Conservation (phyloP, 2,797 vertebrate species). For the Gallinago stenura region DNA sequence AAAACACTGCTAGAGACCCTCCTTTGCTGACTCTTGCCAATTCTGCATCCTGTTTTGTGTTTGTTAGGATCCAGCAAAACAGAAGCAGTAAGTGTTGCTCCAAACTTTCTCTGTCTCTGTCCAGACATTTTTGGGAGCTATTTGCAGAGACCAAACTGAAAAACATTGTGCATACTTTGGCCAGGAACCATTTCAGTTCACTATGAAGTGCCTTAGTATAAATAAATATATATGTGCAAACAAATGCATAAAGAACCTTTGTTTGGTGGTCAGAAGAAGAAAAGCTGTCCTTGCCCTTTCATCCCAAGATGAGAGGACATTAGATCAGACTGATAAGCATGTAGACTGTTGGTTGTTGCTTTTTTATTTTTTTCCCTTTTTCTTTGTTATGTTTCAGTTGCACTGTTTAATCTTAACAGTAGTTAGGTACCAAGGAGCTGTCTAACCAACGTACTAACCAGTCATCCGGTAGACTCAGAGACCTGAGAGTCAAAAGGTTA, state of each 20-base stretch:
- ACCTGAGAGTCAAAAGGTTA: neutral
- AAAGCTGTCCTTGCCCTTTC: constrained; percentile 49
- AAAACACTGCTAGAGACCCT: neutral
- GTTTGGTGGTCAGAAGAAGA: constrained; percentile 42
- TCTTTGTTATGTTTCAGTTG: neutral
- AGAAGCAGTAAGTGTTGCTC: neutral
- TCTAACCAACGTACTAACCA: neutral
- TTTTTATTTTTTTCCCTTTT: neutral
- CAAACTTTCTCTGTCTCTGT: neutral
- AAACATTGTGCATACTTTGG: constrained; percentile 9
- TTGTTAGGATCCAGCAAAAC: neutral
- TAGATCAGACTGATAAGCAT: neutral
- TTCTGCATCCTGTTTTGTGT: constrained; percentile 19
- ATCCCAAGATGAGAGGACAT: constrained; percentile 55
- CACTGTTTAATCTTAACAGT: neutral
- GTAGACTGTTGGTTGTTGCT: neutral
- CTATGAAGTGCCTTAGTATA: constrained; percentile 44
- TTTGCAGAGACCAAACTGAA: neutral
- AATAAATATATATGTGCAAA: constrained; percentile 38
- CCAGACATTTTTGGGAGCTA: constrained; percentile 31
- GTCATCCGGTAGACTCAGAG: neutral
- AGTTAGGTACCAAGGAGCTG: neutral
- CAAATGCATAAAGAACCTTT: constrained; percentile 3
- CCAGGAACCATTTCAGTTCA: neutral
- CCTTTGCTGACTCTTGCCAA: neutral